Evolutionary conservation across 2,113 vertebrate species (phyloP).

Genomic region (Oncorhynchus tshawytscha): DNA sequence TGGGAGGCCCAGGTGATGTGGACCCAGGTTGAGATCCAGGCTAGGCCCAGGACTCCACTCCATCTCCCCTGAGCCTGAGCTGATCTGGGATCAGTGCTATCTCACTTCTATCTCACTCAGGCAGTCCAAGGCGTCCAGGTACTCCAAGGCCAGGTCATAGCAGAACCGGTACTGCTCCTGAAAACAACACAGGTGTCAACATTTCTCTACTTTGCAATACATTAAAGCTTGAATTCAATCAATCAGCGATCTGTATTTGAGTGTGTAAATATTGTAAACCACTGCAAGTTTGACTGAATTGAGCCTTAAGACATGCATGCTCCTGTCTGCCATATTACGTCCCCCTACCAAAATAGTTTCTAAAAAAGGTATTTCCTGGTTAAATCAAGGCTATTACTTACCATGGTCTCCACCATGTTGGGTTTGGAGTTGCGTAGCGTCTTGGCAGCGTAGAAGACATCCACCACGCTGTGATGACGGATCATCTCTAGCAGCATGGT

Average conservation of each 20-base stretch:
- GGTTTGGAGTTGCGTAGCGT: constrained; percentile 94
- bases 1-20: not conserved
- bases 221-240: not conserved
- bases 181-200: not conserved
- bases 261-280: no score
- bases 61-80: constrained; percentile 20
- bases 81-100: constrained; percentile 63
- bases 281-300: no score
- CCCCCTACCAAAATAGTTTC: no score
- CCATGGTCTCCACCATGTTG: constrained; percentile 99
- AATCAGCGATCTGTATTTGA: not conserved
- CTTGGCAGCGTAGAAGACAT: constrained; percentile 95
- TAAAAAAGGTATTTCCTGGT: no score
- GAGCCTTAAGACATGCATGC: no score
- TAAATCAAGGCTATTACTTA: constrained; percentile 59
- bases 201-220: not conserved
- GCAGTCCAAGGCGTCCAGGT: constrained; percentile 69
- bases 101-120: constrained; percentile 55
- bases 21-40: constrained; percentile 13
- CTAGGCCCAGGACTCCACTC: not conserved
- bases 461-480: constrained; percentile 88
- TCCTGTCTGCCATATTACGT: no score
- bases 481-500: constrained; percentile 95
- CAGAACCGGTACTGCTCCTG: constrained; percentile 81
- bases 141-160: constrained; percentile 77